Evolutionary conservation across 2,797 vertebrate species (phyloP), one percentile per base, ranked within the genome.

Genomic region (Synaphobranchus kaupii): DNA sequence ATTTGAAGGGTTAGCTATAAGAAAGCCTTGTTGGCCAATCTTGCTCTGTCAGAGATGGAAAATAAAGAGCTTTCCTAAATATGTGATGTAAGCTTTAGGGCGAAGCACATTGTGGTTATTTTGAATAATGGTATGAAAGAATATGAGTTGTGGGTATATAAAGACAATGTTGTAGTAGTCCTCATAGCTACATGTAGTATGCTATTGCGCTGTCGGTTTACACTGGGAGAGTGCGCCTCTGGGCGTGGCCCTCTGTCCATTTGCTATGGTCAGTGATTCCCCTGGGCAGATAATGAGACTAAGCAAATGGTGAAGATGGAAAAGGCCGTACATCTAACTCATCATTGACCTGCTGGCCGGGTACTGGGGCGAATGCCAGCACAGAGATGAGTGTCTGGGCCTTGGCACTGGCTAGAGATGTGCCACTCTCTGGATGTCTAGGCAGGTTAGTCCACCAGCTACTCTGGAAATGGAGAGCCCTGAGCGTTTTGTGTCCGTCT

Each of bases 381-480:
- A 39, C 39, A 39, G 39, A 39, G 39, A 39, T 50, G 71, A 82
- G 68, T 71, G 84, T 8, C 31, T 60, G 52, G 87, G 81, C 56
- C 47, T 28, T 63, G 20, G 48, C 13, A 7, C 83, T 13, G 13
- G n/a, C 48, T 78, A 44, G 48, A 85, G 83, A 85, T 87, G 87
- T 31, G 50, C 63, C 47, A 52, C 56, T 17, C 52, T 22, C 52
- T 22, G 82, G 12, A 54, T 76, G 7, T 34, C 28, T 7, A 80
- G 34, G 17, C 15, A 10, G 34, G 31, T 6, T 8, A 10, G 7
- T 2, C 20, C 76, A 39, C 39, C 28, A n/a, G 22, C 15, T 76
- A 13, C 20, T 15, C 6, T 6, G 13, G 9, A 76, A 34, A 13
- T 0, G 34, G 31, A 34, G 44, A 17, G 3, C 2, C 76, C 20